Evolutionary conservation across 2,797 vertebrate genomes (phyloP), one percentile per base, ranked within the genome.

Genomic region (Naso thynnoides): DNA sequence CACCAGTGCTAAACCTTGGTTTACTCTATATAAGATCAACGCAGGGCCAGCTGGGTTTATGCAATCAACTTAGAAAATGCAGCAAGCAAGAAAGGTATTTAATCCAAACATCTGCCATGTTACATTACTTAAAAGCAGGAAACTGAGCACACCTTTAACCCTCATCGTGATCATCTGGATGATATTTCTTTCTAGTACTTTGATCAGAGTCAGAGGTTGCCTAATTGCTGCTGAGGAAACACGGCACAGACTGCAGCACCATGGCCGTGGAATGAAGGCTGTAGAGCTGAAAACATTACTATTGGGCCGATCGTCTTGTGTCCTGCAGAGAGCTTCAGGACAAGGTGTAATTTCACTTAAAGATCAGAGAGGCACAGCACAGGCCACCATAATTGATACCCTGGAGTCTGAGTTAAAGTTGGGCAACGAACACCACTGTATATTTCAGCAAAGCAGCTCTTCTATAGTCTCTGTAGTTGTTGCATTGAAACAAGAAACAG

Each of bases 271-370:
- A 82, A 71, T 53, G 61, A 73, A 14, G 18, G 15, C 15, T 26
- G 41, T 1, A 27, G 45, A 15, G 21, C 26, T 81, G 23, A 70
- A 81, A 74, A 39, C 59, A 69, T 47, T 26, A 44, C n/a, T 68
- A 45, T 55, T 7, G 16, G 56, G 56, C 31, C 29, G 52, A 58
- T 27, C 49, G 33, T 62, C 61, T 39, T 38, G 67, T 76, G 77
- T 79, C 71, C 78, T 74, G 78, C 78, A 81, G 78, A 72, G 48
- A 73, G 72, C 76, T 78, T 14, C 42, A 50, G 70, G 70, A 86
- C 68, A 84, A 73, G 71, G 53, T 84, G 29, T 84, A 76, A 88
- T 84, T 88, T 83, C 74, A 76, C 70, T 58, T 38, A 38, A 82
- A 82, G 78, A 86, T 84, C 83, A 85, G 69, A 88, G 70, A 49